These are phyloP conservation scores for Ypsolopha scabrella DNA, from an alignment of 2,888 invertebrate species.

Conservation along the genomic window DNA sequence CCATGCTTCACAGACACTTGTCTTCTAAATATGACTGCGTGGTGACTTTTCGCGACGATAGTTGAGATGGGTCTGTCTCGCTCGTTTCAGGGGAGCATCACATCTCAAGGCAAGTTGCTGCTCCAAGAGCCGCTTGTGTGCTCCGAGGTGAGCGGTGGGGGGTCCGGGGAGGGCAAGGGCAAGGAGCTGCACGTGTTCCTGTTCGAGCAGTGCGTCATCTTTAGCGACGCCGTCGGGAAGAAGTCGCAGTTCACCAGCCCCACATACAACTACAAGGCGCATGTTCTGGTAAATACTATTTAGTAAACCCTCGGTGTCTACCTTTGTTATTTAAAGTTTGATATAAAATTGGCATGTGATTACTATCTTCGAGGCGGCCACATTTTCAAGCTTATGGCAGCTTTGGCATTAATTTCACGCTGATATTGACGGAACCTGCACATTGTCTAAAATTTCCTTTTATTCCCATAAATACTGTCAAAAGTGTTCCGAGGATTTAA, in stretches of 20 bases:
- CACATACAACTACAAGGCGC: constrained; percentile 94
- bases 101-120: constrained; percentile 94
- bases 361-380: too few species aligned
- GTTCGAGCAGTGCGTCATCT: constrained; percentile 97
- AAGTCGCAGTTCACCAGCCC: constrained; percentile 94
- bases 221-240: constrained; percentile 94
- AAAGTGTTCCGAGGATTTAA: too few species aligned
- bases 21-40: too few species aligned
- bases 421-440: too few species aligned
- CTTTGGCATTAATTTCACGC: too few species aligned
- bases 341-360: too few species aligned
- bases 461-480: too few species aligned
- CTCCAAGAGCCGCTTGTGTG: constrained; percentile 86
- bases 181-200: constrained; percentile 95
- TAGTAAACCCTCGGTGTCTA: not conserved
- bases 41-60: too few species aligned
- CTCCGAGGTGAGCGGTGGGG: constrained; percentile 71
- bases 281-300: constrained; percentile 82
- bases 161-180: constrained; percentile 33
- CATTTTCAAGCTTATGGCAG: too few species aligned
- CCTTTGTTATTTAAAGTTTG: too few species aligned
- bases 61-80: not conserved
- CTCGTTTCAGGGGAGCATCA: constrained; percentile 87
- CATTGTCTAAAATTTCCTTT: too few species aligned
- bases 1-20: too few species aligned